Base-by-base conservation (phyloP, 1,140 invertebrate species). In the Drosophila ercepeae region DNA sequence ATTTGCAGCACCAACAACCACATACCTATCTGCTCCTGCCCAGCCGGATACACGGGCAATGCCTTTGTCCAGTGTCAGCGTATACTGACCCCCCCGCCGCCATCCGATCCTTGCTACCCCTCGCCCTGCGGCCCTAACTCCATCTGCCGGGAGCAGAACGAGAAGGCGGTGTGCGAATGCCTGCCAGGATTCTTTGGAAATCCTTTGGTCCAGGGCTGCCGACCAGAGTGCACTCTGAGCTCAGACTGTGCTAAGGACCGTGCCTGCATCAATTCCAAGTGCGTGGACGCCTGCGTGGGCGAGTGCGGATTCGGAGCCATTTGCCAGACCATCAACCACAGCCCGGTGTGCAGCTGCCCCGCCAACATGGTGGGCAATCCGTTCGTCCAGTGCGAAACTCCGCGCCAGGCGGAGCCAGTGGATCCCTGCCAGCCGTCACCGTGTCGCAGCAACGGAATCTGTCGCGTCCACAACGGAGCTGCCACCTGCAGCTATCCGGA, bases 381-480 rank as follows among this genome's bases (percentile, higher is more conserved):
- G 2, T 97, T 95, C 84, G 90, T 95, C 6, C 94, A 95, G 79
- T 98, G 97, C 77, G 88, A 91, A 18, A 34, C 51, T 5, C 75
- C 72, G 0, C 79, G 83, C 29, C 49, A 75, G 58, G 88, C 82
- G 3, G 89, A 92, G 58, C 91, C 91, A 64, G 76, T 75, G 9
- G 94, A 97, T 91, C 95, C 95, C 2, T 97, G 97, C 90, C 94
- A 95, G 83, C 96, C 96, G 18, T 96, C 95, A 16, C 96, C 96
- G 1, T 97, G 96, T 78, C 94, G 94, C 44, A 93, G 93, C 16
- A 96, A 96, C 74, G 97, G 96, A 2, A 94, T 96, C 67, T 97
- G 97, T 81, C 93, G 94, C 39, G 94, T 96, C 0, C 92, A 94
- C 9, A 94, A 95, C 69, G 94, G 93, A 18, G 91, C 93, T 4